A percentile compares a stretch with the other conserved stretches of the same genome.
phyloP scores from a whole-genome alignment of 2,113 vertebrate genomes.

The Hoplias malabaricus region DNA sequence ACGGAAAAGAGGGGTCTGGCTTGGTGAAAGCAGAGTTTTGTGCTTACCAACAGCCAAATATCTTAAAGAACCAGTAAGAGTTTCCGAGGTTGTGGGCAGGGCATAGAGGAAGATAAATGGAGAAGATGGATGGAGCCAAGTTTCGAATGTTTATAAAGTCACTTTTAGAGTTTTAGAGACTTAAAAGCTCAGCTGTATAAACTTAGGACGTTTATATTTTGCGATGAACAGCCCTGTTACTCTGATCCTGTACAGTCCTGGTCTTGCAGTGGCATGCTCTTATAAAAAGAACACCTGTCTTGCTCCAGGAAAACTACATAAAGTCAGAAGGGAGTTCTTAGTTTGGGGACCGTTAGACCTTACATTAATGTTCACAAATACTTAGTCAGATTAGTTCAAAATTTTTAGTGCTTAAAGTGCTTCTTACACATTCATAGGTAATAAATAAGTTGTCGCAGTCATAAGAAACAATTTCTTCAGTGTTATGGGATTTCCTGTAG shows the following conservation, averaged over 20 bases:
- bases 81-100: conserved; percentile 16
- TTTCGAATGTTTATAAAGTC: background rate
- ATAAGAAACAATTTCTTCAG: too few relatives aligned
- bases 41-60: conserved; percentile 15
- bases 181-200: background rate
- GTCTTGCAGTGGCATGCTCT: background rate
- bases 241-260: background rate
- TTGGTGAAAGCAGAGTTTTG: background rate
- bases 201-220: background rate
- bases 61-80: conserved; percentile 36
- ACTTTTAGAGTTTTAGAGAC: background rate
- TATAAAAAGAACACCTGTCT: background rate
- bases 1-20: conserved; percentile 10
- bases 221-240: background rate
- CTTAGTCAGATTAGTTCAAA: too few relatives aligned
- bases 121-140: background rate
- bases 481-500: too few relatives aligned
- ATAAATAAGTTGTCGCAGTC: too few relatives aligned
- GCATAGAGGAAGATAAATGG: background rate
- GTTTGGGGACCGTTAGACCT: too few relatives aligned
- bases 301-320: background rate
- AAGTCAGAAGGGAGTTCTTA: too few relatives aligned
- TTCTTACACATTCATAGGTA: too few relatives aligned
- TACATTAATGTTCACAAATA: too few relatives aligned
- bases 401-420: too few relatives aligned